Evolutionary conservation across 2,888 invertebrate species (phyloP).

Genomic region (Atethmia centrago): DNA sequence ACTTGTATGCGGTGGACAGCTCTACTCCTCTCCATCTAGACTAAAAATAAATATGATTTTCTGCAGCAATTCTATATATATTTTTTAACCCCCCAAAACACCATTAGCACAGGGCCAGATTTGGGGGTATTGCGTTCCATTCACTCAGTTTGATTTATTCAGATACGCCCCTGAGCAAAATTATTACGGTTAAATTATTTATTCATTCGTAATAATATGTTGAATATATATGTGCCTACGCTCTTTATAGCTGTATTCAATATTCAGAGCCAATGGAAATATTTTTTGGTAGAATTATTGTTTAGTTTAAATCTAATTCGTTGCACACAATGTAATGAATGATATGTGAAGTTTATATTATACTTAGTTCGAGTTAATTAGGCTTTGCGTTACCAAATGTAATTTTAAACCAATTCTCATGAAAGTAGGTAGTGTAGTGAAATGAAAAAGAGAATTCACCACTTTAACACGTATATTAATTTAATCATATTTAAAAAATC

Average conservation of each 20-base stretch:
- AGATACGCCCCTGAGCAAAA: conserved; percentile 65
- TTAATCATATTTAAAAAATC: too few relatives aligned
- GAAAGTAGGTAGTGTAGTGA: neutral
- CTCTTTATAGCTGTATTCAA: neutral
- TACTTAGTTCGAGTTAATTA: neutral
- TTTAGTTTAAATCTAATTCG: neutral
- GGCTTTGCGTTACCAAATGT: neutral
- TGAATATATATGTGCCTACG: neutral
- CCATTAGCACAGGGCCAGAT: conserved; percentile 71
- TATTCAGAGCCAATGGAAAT: neutral
- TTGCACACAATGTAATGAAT: neutral
- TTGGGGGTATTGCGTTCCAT: conserved; percentile 62
- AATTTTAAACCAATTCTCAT: neutral
- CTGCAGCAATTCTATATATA: conserved; percentile 57
- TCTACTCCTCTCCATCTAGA: too few relatives aligned
- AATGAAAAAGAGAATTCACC: too few relatives aligned
- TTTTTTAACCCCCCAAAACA: conserved; percentile 77
- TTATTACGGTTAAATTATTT: conserved; percentile 71
- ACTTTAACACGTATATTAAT: too few relatives aligned
- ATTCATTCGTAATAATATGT: conserved; percentile 52
- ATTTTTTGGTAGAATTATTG: neutral
- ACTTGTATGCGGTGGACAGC: too few relatives aligned
- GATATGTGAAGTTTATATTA: too few relatives aligned
- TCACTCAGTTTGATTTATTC: conserved; percentile 70
- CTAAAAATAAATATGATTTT: neutral